Evolutionary conservation across 2,797 vertebrate genomes (phyloP).

Genomic region (Urosaurus nigricauda): DNA sequence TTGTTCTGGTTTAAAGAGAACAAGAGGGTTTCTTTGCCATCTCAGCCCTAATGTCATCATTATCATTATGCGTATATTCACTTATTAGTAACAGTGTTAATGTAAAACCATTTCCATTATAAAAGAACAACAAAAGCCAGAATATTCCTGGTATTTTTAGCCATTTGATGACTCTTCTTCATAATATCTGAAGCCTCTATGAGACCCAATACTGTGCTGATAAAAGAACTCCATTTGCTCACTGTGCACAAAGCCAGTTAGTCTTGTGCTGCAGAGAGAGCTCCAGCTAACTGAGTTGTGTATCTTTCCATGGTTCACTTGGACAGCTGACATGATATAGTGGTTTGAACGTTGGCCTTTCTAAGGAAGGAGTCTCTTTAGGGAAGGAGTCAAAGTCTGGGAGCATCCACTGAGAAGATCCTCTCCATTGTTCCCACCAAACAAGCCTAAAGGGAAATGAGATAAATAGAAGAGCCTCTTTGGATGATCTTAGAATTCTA

Average conservation of each 20-base stretch:
- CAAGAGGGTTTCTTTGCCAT: background rate
- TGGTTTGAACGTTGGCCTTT: no score
- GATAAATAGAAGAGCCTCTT: no score
- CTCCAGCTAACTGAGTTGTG: background rate
- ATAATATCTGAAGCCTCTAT: background rate
- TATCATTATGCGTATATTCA: background rate
- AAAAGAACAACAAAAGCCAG: background rate
- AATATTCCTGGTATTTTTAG: background rate
- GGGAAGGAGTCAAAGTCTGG: no score
- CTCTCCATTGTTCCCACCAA: no score
- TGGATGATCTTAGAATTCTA: no score
- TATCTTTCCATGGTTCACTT: background rate
- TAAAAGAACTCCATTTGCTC: background rate
- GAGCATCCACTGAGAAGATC: no score
- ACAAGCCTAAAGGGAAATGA: no score
- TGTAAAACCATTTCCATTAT: slow-evolving; percentile 3
- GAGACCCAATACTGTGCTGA: background rate
- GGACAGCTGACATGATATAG: no score
- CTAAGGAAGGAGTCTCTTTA: no score
- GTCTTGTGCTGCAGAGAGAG: background rate
- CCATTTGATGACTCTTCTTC: background rate
- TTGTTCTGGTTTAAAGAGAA: background rate
- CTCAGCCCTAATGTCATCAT: background rate
- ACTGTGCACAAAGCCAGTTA: background rate
- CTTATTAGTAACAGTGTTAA: background rate